Percentiles rank a stretch among this genome's conserved stretches.
These are phyloP conservation scores for Limnothrissa miodon DNA, from an alignment of 2,113 vertebrate genomes.

Conservation along the genomic window DNA sequence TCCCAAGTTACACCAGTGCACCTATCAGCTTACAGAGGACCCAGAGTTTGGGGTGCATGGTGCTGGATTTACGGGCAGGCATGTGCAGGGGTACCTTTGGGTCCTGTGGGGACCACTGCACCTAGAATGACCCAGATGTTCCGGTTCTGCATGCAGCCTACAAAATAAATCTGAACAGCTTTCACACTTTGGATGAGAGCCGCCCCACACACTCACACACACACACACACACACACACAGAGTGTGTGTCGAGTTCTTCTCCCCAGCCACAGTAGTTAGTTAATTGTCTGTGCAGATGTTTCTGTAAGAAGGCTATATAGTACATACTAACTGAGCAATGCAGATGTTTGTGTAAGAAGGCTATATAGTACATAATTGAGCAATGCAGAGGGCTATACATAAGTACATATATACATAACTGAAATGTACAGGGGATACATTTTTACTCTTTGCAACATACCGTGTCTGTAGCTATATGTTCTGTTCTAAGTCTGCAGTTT, in stretches of 20 bases:
- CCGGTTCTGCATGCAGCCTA: slow-evolving; percentile 25
- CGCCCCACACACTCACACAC: slow-evolving; percentile 6
- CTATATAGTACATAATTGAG: not conserved
- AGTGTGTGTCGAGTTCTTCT: not conserved
- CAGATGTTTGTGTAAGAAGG: not conserved
- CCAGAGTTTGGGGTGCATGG: slow-evolving; percentile 27
- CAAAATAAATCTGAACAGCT: not conserved
- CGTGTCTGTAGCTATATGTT: too few relatives aligned
- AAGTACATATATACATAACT: not conserved
- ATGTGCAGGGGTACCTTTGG: slow-evolving; percentile 48
- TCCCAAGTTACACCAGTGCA: not conserved
- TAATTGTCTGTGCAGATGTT: not conserved
- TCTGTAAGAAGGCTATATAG: not conserved
- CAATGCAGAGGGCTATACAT: too few relatives aligned
- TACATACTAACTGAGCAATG: not conserved
- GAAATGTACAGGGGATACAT: too few relatives aligned
- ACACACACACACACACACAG: slow-evolving; percentile 11
- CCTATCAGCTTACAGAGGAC: slow-evolving; percentile 7
- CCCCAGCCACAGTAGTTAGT: not conserved
- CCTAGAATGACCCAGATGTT: slow-evolving; percentile 24
- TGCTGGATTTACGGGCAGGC: slow-evolving; percentile 7
- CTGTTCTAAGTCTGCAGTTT: too few relatives aligned
- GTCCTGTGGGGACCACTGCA: slow-evolving; percentile 49
- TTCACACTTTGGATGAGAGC: not conserved
- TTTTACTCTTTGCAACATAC: too few relatives aligned